Conservation (phyloP, 2,888 invertebrate species). For the Acleris laterana region DNA sequence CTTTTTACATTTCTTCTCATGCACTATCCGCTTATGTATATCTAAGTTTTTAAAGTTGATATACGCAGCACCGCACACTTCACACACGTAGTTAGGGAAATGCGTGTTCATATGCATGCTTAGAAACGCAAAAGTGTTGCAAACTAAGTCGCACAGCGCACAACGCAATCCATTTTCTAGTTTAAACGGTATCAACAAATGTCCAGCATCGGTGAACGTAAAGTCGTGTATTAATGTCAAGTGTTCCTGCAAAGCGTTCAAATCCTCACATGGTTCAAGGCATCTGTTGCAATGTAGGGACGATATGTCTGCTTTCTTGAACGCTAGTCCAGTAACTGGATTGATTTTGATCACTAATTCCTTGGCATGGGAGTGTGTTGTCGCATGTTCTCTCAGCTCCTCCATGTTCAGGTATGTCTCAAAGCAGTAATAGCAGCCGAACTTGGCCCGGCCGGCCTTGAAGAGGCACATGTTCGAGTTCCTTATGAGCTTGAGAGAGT, state of each 20-base stretch:
- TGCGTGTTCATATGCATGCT: constrained; percentile 59
- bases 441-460: constrained; percentile 56
- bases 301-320: constrained; percentile 59
- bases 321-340: constrained; percentile 49
- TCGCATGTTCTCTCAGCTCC: constrained; percentile 51
- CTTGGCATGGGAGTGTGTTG: constrained; percentile 46
- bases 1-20: constrained; percentile 54
- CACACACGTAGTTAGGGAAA: constrained; percentile 57
- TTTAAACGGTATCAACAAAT: constrained; percentile 56
- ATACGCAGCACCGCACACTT: constrained; percentile 55
- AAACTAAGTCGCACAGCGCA: constrained; percentile 47
- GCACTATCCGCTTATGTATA: constrained; percentile 50
- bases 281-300: constrained; percentile 57
- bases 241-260: constrained; percentile 51
- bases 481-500: constrained; percentile 56
- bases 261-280: constrained; percentile 40
- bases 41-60: constrained; percentile 55
- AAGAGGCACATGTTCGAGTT: constrained; percentile 65
- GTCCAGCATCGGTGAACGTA: constrained; percentile 44
- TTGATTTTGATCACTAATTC: constrained; percentile 46
- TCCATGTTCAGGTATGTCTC: constrained; percentile 49
- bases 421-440: constrained; percentile 56
- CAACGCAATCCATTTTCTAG: constrained; percentile 51
- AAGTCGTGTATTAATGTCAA: constrained; percentile 50
- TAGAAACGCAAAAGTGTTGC: constrained; percentile 51